These are phyloP conservation scores for Caenorhabditis imperialis DNA, from an alignment of 2,888 invertebrate genomes.

Conservation along the genomic window DNA sequence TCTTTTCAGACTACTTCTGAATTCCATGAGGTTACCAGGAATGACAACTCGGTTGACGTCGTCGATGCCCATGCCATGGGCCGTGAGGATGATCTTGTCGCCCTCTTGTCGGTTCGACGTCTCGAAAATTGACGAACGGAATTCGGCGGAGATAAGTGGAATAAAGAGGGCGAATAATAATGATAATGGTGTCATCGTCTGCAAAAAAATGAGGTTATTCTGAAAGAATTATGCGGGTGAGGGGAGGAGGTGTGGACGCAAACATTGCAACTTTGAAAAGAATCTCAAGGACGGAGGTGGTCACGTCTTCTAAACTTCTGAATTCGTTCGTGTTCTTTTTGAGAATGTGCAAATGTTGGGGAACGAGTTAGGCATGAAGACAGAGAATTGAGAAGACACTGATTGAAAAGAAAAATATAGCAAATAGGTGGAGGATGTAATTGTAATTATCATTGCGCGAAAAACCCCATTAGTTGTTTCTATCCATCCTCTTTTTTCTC, in stretches of 20 bases:
- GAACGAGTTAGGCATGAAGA: too few species aligned
- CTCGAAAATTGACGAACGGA: conserved; percentile 39
- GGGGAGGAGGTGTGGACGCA: conserved; percentile 6
- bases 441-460: too few species aligned
- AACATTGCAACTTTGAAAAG: conserved; percentile 11
- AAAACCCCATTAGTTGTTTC: not conserved
- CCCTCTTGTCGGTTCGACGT: conserved; percentile 43
- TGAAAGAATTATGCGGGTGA: not conserved
- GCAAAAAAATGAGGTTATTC: conserved; percentile 7
- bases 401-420: not conserved
- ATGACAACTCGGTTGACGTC: conserved; percentile 71
- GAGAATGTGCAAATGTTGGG: not conserved
- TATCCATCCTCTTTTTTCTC: not conserved
- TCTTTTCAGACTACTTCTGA: not conserved
- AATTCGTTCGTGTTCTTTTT: not conserved
- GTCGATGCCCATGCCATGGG: conserved; percentile 74
- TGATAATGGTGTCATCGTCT: conserved; percentile 26
- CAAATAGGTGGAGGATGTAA: too few species aligned
- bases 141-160: conserved; percentile 27
- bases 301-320: not conserved
- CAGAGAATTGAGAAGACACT: too few species aligned
- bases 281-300: not conserved
- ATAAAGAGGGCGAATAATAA: conserved; percentile 2
- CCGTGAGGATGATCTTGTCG: conserved; percentile 67
- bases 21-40: conserved; percentile 62